Evolutionary conservation across 2,113 vertebrate genomes (phyloP).

Genomic region (Zapus hudsonius): DNA sequence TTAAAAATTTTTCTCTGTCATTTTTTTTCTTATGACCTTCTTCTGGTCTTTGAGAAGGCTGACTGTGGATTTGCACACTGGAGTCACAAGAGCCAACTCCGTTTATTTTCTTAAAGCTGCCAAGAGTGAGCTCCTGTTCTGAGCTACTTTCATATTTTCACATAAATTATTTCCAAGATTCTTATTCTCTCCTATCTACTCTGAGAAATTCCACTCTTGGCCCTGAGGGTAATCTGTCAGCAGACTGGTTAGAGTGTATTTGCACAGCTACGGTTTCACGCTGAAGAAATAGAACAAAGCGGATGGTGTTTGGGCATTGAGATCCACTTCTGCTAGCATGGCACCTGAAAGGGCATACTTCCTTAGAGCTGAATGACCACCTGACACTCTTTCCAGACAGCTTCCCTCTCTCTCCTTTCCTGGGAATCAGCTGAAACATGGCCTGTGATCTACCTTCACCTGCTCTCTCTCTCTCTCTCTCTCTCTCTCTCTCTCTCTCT

Average conservation of each 20-base stretch:
- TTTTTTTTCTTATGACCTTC: slow-evolving; percentile 31
- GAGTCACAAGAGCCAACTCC: slow-evolving; percentile 44
- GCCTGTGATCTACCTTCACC: background rate
- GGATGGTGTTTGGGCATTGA: background rate
- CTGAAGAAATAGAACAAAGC: slow-evolving; percentile 17
- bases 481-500: no score
- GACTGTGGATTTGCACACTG: background rate
- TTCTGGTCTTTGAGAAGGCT: background rate
- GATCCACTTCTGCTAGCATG: background rate
- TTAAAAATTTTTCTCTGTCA: background rate
- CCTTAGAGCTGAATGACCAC: background rate
- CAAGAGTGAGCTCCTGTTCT: slow-evolving; percentile 73
- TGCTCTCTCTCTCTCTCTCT: background rate
- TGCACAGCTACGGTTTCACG: slow-evolving; percentile 2
- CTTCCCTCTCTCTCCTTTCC: background rate
- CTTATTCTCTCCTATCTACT: slow-evolving; percentile 56
- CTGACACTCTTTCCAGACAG: background rate
- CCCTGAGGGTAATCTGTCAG: slow-evolving; percentile 14
- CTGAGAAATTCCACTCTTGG: slow-evolving; percentile 66
- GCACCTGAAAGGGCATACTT: background rate
- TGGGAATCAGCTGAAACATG: background rate
- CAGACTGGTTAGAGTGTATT: background rate
- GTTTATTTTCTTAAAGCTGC: slow-evolving; percentile 46
- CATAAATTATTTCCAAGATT: slow-evolving; percentile 71
- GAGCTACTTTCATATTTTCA: slow-evolving; percentile 71